These are phyloP conservation scores for Orius laevigatus DNA, from an alignment of 1,140 invertebrate species.

Conservation along the genomic window DNA sequence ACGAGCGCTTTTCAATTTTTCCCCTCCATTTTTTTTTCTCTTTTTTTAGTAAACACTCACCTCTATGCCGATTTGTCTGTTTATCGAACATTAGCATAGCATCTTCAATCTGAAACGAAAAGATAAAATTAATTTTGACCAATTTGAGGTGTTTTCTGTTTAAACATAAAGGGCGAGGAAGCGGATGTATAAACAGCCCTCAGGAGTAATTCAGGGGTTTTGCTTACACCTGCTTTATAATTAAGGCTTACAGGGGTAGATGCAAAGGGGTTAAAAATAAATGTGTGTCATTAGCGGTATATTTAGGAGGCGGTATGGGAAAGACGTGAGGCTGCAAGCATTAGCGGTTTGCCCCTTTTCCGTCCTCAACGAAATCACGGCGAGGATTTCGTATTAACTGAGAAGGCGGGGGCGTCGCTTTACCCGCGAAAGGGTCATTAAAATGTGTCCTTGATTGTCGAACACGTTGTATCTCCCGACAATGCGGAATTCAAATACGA, in stretches of 20 bases:
- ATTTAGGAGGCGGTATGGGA: background rate
- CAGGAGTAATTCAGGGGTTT: background rate
- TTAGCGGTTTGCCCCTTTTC: background rate
- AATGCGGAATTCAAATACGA: slow-evolving; percentile 10
- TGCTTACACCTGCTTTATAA: no score
- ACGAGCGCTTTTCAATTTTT: slow-evolving; percentile 3
- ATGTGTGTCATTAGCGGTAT: slow-evolving; percentile 11
- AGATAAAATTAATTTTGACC: slow-evolving; percentile 21
- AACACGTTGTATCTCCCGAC: background rate
- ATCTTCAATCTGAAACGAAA: slow-evolving; percentile 90
- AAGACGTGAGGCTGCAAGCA: slow-evolving; percentile 5
- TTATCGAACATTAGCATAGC: slow-evolving; percentile 99
- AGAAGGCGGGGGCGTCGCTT: background rate
- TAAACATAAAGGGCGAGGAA: background rate
- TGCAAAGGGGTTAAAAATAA: background rate
- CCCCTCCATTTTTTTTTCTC: background rate
- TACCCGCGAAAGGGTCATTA: background rate
- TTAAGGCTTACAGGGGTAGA: no score
- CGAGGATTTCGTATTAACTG: background rate
- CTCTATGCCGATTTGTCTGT: slow-evolving; percentile 99
- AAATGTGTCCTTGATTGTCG: slow-evolving; percentile 1
- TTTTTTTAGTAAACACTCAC: slow-evolving; percentile 41
- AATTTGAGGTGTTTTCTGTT: no score
- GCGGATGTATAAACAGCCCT: background rate
- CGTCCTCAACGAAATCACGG: background rate